Base-by-base conservation (phyloP, 2,888 invertebrate genomes). In the Colletes collaris region DNA sequence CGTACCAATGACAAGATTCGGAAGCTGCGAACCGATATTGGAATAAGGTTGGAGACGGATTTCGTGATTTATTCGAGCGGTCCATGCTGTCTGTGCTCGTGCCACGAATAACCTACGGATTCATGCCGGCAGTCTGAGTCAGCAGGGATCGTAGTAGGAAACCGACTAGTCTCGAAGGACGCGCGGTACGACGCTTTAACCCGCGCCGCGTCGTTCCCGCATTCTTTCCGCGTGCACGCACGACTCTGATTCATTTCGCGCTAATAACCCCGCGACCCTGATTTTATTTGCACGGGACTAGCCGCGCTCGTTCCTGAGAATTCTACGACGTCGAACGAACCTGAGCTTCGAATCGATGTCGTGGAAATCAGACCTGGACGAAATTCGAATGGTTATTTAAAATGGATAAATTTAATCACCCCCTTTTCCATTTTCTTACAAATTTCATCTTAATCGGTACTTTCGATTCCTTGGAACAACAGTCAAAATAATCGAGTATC, bases 21-120 rank as follows among this genome's bases (percentile, higher is more conserved):
- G 69, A 44, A 55, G 76, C 67, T 35, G 70, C n/a, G 67, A 64
- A 76, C 44, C 62, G 37, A 49, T 6, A 13, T 8, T n/a, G n/a
- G 67, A 52, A 40, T 56, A 8, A n/a, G 55, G 49, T 16, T 27
- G 27, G 69, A 11, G 16, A 49, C 58, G 75, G 74, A 71, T 65
- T 60, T 16, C 40, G 69, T 80, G 86, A 87, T 84, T 86, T 87
- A 86, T 87, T 87, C 65, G 72, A 58, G 60, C 49, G 79, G 86
- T 86, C 77, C 82, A 81, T 76, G 86, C 86, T 79, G 86, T 87
- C 86, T 85, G 44, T 46, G 85, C 80, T 82, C 78, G 79, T 73
- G 84, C 87, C 84, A 83, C 89, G 88, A 90, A 90, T 90, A 90
- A 86, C 88, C 81, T 64, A 79, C 85, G 86, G 89, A 89, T 89